Percentiles rank a stretch among this genome's conserved stretches.
These are phyloP conservation scores for Xenopus laevis DNA, from an alignment of 2,113 vertebrate species.

Conservation along the genomic window DNA sequence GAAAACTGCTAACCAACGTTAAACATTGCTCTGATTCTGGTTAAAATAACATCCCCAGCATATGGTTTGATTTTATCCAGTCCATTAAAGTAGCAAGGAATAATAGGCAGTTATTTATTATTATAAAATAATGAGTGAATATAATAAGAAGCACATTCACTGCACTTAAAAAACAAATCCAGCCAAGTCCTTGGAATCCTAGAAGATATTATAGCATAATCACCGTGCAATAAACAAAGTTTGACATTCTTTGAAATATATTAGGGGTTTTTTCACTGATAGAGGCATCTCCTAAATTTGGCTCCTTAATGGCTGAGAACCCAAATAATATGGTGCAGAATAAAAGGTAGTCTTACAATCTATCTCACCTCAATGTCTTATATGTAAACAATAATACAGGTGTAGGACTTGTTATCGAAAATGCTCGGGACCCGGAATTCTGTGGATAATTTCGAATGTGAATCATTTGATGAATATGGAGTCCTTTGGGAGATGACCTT, in stretches of 20 bases:
- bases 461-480: too few relatives aligned
- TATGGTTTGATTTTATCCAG: slow-evolving; percentile 44
- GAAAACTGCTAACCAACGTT: slow-evolving; percentile 37
- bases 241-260: slow-evolving; percentile 6
- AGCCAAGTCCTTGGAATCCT: slow-evolving; percentile 1
- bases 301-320: background rate
- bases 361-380: too few relatives aligned
- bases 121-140: slow-evolving; percentile 38
- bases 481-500: too few relatives aligned
- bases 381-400: too few relatives aligned
- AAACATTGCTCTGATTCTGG: slow-evolving; percentile 4
- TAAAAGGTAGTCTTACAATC: too few relatives aligned
- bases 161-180: background rate
- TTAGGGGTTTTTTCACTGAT: slow-evolving; percentile 19
- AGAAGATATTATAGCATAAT: slow-evolving; percentile 11
- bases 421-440: too few relatives aligned
- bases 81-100: slow-evolving; percentile 42
- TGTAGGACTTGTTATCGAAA: too few relatives aligned
- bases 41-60: slow-evolving; percentile 35
- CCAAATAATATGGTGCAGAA: background rate
- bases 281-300: background rate
- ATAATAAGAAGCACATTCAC: slow-evolving; percentile 41
- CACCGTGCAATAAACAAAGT: slow-evolving; percentile 9
- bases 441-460: too few relatives aligned
- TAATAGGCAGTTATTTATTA: slow-evolving; percentile 42